Evolutionary conservation across 2,888 invertebrate genomes (phyloP).

Genomic region (Leptothorax acervorum): DNA sequence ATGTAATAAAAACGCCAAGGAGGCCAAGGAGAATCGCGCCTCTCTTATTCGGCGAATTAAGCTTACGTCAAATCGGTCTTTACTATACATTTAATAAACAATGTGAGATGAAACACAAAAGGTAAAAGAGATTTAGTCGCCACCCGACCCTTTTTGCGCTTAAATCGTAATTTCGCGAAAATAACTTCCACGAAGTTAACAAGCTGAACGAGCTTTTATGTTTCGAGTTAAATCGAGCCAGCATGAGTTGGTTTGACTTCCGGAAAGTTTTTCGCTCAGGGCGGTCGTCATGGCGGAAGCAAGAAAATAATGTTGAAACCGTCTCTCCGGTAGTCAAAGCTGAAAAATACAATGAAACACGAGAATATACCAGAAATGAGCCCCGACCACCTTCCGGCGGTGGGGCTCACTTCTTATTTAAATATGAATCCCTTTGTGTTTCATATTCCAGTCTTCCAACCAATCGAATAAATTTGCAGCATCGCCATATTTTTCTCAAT

Average conservation of each 20-base stretch:
- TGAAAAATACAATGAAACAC: slow-evolving; percentile 69
- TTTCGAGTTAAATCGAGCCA: slow-evolving; percentile 40
- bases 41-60: background rate
- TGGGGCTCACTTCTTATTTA: slow-evolving; percentile 72
- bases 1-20: background rate
- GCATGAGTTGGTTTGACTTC: slow-evolving; percentile 35
- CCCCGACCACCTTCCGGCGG: slow-evolving; percentile 56
- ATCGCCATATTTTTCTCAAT: background rate
- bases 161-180: slow-evolving; percentile 28
- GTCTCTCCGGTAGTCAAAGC: slow-evolving; percentile 73
- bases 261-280: slow-evolving; percentile 45
- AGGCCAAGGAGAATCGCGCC: background rate
- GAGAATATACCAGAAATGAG: slow-evolving; percentile 56
- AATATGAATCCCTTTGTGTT: slow-evolving; percentile 63
- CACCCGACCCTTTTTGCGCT: background rate
- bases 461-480: slow-evolving; percentile 61
- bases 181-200: slow-evolving; percentile 34
- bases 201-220: slow-evolving; percentile 43
- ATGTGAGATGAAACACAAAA: background rate
- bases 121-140: background rate
- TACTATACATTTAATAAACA: background rate
- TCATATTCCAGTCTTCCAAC: slow-evolving; percentile 61
- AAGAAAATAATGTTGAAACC: slow-evolving; percentile 72
- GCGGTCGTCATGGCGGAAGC: slow-evolving; percentile 50
- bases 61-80: background rate